Evolutionary conservation across 1,140 invertebrate species (phyloP).

Genomic region (Metopolophium dirhodum): DNA sequence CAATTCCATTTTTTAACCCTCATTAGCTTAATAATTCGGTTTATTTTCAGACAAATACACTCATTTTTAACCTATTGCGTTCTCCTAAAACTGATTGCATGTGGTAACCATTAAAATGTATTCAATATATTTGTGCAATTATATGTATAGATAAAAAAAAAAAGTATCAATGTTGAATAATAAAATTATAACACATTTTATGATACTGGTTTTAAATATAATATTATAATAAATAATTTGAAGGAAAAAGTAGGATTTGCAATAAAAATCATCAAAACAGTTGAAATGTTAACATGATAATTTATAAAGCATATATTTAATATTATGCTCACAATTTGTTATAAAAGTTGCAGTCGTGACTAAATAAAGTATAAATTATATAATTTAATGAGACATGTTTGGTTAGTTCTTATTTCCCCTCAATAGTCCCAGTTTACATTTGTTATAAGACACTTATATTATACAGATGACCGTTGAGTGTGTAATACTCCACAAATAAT

Average conservation of each 20-base stretch:
- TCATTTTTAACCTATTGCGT: no score
- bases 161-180: no score
- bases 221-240: background rate
- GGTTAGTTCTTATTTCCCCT: conserved; percentile 19
- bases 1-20: no score
- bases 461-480: conserved; percentile 31
- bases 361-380: conserved; percentile 48
- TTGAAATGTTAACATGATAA: conserved; percentile 38
- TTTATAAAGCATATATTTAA: conserved; percentile 50
- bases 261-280: background rate
- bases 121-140: no score
- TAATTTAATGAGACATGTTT: conserved; percentile 44
- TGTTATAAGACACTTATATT: conserved; percentile 26
- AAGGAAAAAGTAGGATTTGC: background rate
- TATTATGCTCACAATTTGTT: conserved; percentile 43
- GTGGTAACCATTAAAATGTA: no score
- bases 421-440: conserved; percentile 22
- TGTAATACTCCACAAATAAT: conserved; percentile 28
- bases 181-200: no score
- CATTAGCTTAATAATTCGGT: no score
- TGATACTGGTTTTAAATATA: background rate
- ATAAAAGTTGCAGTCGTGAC: conserved; percentile 53
- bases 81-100: no score
- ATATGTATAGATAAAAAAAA: no score
- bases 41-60: no score